Conservation (phyloP, 92 coral and sea anemone species). For the Porites divaricata region DNA sequence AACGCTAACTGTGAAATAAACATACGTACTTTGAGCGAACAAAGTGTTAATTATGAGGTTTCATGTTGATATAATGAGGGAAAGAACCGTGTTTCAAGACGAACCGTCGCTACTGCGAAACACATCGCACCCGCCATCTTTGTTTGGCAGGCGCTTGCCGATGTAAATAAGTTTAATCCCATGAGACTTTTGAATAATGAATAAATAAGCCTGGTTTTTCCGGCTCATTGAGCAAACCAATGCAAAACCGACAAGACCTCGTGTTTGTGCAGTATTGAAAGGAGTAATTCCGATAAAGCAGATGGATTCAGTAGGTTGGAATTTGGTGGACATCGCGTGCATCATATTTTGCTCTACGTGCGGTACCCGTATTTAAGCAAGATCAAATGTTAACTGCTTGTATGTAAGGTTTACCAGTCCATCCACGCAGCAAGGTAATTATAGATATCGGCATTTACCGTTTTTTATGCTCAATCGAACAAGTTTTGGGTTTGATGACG, state of each 20-base stretch:
- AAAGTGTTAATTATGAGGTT: not conserved
- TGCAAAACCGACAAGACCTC: constrained; percentile 1
- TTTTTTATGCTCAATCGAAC: not conserved
- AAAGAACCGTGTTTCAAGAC: constrained; percentile 1
- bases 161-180: constrained; percentile 32
- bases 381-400: not conserved
- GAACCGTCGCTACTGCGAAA: not conserved
- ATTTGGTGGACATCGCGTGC: not conserved
- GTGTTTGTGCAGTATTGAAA: constrained; percentile 14
- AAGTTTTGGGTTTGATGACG: not conserved
- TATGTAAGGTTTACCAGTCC: not conserved
- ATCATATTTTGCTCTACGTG: not conserved
- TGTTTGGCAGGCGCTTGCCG: constrained; percentile 18
- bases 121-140: constrained; percentile 34
- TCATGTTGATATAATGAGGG: not conserved
- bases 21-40: not conserved
- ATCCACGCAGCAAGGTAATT: not conserved
- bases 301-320: not conserved
- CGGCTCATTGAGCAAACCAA: constrained; percentile 51
- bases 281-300: not conserved
- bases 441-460: constrained; percentile 7
- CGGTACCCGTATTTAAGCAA: not conserved
- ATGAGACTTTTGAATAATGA: constrained; percentile 33
- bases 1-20: constrained; percentile 18
- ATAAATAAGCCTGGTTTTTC: constrained; percentile 25